phyloP scores from a whole-genome alignment of 30 jellyfish, hydroid and myxozoan species.

The Hydractinia echinata region DNA sequence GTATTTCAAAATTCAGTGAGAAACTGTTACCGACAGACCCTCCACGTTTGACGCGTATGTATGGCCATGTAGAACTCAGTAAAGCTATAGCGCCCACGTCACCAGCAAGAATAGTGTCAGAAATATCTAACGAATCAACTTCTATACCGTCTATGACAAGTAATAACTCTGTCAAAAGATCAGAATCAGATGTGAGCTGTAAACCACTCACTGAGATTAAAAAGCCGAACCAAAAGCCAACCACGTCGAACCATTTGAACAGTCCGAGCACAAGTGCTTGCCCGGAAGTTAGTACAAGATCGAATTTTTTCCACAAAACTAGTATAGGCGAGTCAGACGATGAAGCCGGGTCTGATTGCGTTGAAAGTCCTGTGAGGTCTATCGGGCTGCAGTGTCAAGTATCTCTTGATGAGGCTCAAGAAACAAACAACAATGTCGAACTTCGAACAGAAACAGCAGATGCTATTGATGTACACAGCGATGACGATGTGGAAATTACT shows the following conservation, averaged over 20 bases:
- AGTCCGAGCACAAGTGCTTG: neutral
- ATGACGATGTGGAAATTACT: conserved; percentile 24
- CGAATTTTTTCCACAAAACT: neutral
- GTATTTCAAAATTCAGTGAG: neutral
- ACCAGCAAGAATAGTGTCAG: neutral
- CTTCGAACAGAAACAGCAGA: neutral
- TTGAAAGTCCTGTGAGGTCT: neutral
- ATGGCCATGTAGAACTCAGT: neutral
- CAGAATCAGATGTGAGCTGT: no score
- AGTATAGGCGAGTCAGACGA: neutral
- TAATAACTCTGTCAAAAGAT: no score
- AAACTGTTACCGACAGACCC: neutral
- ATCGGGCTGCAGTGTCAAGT: neutral
- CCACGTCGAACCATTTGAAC: neutral
- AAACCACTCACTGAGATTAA: no score
- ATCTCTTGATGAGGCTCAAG: conserved; percentile 3
- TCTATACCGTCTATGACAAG: neutral
- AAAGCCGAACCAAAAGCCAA: neutral
- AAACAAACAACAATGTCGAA: neutral
- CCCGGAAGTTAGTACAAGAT: neutral
- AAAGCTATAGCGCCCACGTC: neutral
- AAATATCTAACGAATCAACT: neutral
- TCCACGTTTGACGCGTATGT: neutral
- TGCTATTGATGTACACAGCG: neutral
- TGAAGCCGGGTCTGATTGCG: neutral